Conservation (phyloP, 2,113 vertebrate species). For the Lampris incognitus region DNA sequence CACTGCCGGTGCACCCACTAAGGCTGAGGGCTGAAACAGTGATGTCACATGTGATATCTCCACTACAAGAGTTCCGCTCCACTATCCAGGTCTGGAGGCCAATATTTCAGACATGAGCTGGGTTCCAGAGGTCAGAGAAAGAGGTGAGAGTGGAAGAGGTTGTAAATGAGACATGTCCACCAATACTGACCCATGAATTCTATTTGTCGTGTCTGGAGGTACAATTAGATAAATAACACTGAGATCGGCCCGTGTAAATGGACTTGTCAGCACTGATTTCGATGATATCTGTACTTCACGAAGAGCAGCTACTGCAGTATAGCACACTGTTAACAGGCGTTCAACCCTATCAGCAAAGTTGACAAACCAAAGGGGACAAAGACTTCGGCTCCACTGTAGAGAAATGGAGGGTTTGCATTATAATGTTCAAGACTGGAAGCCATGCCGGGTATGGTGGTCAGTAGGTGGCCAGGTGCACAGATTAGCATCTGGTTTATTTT, state of each 20-base stretch:
- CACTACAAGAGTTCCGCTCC: slow-evolving; percentile 47
- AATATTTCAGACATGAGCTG: slow-evolving; percentile 9
- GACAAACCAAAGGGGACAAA: not conserved
- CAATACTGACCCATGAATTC: slow-evolving; percentile 83
- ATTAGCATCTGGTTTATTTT: too few species aligned
- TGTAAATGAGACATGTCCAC: slow-evolving; percentile 64
- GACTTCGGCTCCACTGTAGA: not conserved
- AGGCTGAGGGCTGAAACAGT: slow-evolving; percentile 28
- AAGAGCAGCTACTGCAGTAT: slow-evolving; percentile 44
- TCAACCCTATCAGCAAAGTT: not conserved
- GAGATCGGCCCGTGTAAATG: slow-evolving; percentile 86
- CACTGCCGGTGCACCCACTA: slow-evolving; percentile 3
- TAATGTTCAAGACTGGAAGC: not conserved
- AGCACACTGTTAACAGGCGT: slow-evolving; percentile 23
- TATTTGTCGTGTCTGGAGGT: slow-evolving; percentile 86
- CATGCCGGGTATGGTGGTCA: too few species aligned
- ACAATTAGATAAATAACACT: slow-evolving; percentile 90
- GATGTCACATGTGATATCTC: slow-evolving; percentile 62
- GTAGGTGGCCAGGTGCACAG: too few species aligned
- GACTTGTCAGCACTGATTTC: slow-evolving; percentile 91
- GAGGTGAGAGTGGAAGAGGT: slow-evolving; percentile 68
- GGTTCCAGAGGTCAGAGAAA: slow-evolving; percentile 69
- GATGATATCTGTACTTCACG: slow-evolving; percentile 72
- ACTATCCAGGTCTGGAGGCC: slow-evolving; percentile 46
- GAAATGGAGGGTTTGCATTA: not conserved